A percentile compares a stretch with the other conserved stretches of the same genome.
These are phyloP conservation scores for Acanthisitta chloris DNA, from an alignment of 2,113 vertebrate genomes.

Conservation along the genomic window DNA sequence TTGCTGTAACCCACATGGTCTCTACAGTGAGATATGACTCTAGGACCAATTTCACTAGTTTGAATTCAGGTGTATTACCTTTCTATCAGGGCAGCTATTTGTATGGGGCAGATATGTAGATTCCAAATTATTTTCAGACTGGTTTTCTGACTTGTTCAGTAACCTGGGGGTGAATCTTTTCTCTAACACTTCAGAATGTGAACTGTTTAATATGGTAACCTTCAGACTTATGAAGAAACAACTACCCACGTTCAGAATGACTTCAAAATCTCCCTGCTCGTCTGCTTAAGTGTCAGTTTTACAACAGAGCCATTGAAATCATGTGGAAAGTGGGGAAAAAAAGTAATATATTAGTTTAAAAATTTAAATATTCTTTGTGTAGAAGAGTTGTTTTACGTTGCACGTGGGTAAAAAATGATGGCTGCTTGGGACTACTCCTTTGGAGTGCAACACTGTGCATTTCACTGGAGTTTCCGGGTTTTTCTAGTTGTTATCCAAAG, in stretches of 20 bases:
- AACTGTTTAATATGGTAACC: not conserved
- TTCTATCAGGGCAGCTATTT: not conserved
- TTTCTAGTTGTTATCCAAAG: not conserved
- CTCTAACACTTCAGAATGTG: not conserved
- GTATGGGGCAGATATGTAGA: not conserved
- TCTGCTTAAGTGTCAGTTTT: not conserved
- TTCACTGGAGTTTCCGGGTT: not conserved
- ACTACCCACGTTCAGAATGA: not conserved
- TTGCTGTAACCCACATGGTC: not conserved
- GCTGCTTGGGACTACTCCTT: not conserved
- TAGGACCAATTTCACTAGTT: not conserved
- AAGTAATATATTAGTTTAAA: no score
- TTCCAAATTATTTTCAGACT: not conserved
- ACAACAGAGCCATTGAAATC: not conserved
- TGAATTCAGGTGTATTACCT: not conserved
- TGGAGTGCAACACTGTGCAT: not conserved
- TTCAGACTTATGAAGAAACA: not conserved
- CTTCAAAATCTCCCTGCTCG: not conserved
- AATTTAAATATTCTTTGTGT: no score
- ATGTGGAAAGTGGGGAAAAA: not conserved
- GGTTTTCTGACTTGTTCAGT: not conserved
- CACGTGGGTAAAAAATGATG: not conserved
- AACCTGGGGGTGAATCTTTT: not conserved
- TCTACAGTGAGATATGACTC: fast-evolving
- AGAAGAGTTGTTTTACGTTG: not conserved